Conservation (phyloP, 2,113 vertebrate species). For the Atractosteus spatula region DNA sequence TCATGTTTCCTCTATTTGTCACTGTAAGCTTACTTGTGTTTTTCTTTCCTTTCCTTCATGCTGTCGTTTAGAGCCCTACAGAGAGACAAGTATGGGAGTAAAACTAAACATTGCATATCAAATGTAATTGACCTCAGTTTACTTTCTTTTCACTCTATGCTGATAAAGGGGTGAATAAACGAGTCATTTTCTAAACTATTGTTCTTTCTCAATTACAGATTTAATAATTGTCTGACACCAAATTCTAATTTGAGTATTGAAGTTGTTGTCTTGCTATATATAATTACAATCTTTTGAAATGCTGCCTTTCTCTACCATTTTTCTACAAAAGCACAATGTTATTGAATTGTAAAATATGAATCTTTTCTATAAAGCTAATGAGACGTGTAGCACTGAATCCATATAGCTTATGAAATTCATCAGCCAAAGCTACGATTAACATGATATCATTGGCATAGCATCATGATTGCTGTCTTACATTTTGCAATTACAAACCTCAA, state of each 20-base stretch:
- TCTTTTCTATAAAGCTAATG: constrained; percentile 2
- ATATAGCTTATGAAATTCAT: background rate
- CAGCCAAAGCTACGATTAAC: background rate
- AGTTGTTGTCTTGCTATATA: constrained; percentile 8
- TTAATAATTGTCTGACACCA: constrained; percentile 16
- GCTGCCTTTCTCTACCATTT: constrained; percentile 6
- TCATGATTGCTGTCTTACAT: constrained; percentile 14
- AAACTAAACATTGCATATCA: constrained; percentile 99
- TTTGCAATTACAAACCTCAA: constrained; percentile 21
- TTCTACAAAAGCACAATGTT: constrained; percentile 1
- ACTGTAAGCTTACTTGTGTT: constrained; percentile 93
- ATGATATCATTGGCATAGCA: constrained; percentile 15
- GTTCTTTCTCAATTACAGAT: constrained; percentile 26
- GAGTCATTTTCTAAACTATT: constrained; percentile 34
- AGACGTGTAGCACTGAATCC: background rate
- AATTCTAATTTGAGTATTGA: constrained; percentile 22
- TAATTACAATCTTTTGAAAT: background rate
- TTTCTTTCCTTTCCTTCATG: constrained; percentile 94
- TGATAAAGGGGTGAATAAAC: constrained; percentile 42
- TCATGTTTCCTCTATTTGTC: constrained; percentile 81
- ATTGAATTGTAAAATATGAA: background rate
- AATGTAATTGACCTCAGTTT: constrained; percentile 99
- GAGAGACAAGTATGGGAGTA: constrained; percentile 99
- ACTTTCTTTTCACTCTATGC: constrained; percentile 80
- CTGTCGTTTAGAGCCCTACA: constrained; percentile 99